These are phyloP conservation scores for Morone chrysops DNA, from an alignment of 2,113 vertebrate species.

Conservation along the genomic window DNA sequence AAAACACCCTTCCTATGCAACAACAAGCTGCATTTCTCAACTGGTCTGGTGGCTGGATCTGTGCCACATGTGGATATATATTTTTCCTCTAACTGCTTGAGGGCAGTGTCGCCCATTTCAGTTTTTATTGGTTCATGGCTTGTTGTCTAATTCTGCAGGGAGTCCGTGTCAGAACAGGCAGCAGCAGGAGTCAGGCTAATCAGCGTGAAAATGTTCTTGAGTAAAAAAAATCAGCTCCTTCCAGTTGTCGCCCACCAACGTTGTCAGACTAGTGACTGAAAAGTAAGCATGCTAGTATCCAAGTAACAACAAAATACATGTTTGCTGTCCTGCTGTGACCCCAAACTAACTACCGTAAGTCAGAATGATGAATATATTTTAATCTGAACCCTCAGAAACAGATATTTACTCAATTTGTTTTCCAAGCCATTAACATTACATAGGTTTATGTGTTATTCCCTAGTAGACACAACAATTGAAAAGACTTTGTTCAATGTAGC, in stretches of 20 bases:
- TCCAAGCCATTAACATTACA: not conserved
- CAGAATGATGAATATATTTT: conserved; percentile 31
- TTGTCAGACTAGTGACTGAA: conserved; percentile 28
- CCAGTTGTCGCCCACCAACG: conserved; percentile 67
- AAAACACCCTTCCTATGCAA: conserved; percentile 81
- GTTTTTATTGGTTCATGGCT: conserved; percentile 65
- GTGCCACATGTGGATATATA: conserved; percentile 62
- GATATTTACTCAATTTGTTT: conserved; percentile 6
- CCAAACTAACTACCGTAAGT: conserved; percentile 20
- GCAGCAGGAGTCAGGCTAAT: conserved; percentile 62
- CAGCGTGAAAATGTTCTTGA: conserved; percentile 50
- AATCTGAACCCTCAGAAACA: not conserved
- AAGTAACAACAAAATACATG: conserved; percentile 25
- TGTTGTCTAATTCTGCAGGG: conserved; percentile 59
- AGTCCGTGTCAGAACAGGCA: conserved; percentile 70
- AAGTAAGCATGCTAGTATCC: conserved; percentile 26
- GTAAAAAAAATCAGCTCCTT: conserved; percentile 42
- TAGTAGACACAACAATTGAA: not conserved
- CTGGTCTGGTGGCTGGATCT: conserved; percentile 64
- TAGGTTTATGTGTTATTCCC: not conserved
- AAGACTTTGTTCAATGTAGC: not conserved
- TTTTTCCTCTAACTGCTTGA: conserved; percentile 52
- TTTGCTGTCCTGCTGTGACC: conserved; percentile 29
- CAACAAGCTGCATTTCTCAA: conserved; percentile 66
- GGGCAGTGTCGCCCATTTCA: conserved; percentile 67